A percentile compares a stretch with the other conserved stretches of the same genome.
Evolutionary conservation across 2,797 vertebrate species (phyloP).

Genomic region (Luscinia megarhynchos): DNA sequence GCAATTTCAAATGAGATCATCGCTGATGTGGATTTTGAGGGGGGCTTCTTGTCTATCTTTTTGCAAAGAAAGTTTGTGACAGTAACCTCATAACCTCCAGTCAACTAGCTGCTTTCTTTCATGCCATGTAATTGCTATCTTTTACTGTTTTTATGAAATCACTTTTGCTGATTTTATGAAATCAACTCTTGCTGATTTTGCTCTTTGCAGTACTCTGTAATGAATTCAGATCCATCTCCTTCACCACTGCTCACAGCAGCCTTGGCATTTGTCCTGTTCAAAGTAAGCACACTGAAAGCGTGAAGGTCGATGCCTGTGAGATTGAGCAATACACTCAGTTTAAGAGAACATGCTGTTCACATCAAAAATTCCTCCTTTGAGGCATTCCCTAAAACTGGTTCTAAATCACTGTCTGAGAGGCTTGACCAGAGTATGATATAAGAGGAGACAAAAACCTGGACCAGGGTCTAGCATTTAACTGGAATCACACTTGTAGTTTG

Average conservation of each 20-base stretch:
- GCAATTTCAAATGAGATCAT: neutral
- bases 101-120: neutral
- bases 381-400: neutral
- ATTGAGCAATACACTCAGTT: neutral
- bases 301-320: neutral
- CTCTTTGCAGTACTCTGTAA: neutral
- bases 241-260: neutral
- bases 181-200: neutral
- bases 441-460: neutral
- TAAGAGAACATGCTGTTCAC: neutral
- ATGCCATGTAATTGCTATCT: neutral
- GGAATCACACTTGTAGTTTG: neutral
- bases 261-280: neutral
- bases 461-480: neutral
- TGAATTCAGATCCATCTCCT: neutral
- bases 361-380: neutral
- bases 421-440: neutral
- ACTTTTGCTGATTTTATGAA: neutral
- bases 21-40: neutral
- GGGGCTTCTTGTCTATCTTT: neutral
- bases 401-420: neutral
- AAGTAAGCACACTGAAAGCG: neutral
- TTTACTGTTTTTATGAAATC: neutral
- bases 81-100: neutral
- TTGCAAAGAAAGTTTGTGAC: neutral